Conservation (phyloP, 92 coral and sea anemone species). For the Plumapathes pennacea region DNA sequence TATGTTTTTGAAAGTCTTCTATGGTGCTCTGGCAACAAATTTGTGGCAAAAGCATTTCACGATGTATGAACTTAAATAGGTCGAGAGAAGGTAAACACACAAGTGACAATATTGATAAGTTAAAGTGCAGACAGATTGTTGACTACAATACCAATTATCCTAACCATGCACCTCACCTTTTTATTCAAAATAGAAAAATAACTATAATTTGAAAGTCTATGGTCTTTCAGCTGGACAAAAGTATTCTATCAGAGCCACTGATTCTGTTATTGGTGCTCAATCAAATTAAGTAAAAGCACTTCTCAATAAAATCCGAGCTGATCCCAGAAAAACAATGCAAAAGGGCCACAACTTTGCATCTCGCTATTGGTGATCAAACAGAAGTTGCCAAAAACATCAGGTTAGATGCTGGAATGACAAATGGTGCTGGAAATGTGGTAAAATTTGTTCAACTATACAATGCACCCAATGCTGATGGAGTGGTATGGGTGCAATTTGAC, state of each 20-base stretch:
- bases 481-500: slow-evolving; percentile 44
- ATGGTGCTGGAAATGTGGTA: slow-evolving; percentile 34
- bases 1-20: no score
- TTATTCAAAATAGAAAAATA: background rate
- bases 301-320: slow-evolving; percentile 5
- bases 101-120: background rate
- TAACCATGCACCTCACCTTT: slow-evolving; percentile 3
- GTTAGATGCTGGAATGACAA: slow-evolving; percentile 22
- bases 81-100: slow-evolving; percentile 46
- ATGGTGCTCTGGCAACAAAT: slow-evolving; percentile 21
- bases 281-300: background rate
- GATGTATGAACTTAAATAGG: slow-evolving; percentile 40
- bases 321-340: slow-evolving; percentile 23
- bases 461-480: slow-evolving; percentile 6
- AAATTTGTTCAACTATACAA: slow-evolving; percentile 12
- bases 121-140: background rate
- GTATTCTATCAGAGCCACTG: slow-evolving; percentile 6
- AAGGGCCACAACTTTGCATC: background rate
- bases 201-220: slow-evolving; percentile 2
- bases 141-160: background rate
- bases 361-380: slow-evolving; percentile 12
- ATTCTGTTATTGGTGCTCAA: slow-evolving; percentile 9
- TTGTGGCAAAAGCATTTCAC: slow-evolving; percentile 21
- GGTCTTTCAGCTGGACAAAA: slow-evolving; percentile 3
- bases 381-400: slow-evolving; percentile 5